Percentiles rank a stretch among this genome's conserved stretches.
phyloP scores from a whole-genome alignment of 2,797 vertebrate species.

The Hemitrygon akajei region DNA sequence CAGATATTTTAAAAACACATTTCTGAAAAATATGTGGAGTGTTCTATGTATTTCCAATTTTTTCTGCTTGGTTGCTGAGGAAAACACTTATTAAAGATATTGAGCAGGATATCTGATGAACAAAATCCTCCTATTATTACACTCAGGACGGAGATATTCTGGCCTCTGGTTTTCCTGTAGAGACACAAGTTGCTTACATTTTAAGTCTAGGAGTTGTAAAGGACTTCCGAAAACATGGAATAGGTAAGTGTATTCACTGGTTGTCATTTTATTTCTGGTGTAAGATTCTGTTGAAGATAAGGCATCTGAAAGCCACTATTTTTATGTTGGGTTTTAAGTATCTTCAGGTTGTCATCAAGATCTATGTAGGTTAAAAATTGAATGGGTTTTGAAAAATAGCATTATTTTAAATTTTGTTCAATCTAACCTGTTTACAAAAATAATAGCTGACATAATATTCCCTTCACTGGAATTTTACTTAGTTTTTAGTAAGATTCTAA shows the following conservation, averaged over 20 bases:
- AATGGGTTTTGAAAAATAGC: not conserved
- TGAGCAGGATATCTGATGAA: not conserved
- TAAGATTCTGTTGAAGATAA: not conserved
- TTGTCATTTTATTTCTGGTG: constrained; percentile 1
- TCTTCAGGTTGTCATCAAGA: not conserved
- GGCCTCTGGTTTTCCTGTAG: constrained; percentile 90
- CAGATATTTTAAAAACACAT: no score
- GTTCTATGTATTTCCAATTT: not conserved
- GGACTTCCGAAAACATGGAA: constrained; percentile 95
- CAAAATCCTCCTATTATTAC: constrained; percentile 42
- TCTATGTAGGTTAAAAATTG: not conserved
- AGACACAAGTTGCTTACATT: constrained; percentile 97
- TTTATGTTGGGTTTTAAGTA: not conserved
- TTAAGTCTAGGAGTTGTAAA: constrained; percentile 95
- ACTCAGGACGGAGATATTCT: constrained; percentile 93
- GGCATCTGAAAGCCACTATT: not conserved
- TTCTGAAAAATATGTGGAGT: not conserved
- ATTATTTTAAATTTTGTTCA: not conserved
- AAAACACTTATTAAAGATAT: not conserved
- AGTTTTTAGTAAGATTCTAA: not conserved
- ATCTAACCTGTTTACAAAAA: not conserved
- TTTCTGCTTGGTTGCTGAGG: not conserved
- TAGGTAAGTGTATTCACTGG: constrained; percentile 66
- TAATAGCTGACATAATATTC: not conserved
- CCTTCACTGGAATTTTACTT: not conserved